Percentiles rank a stretch among this genome's conserved stretches.
Evolutionary conservation across 2,888 invertebrate genomes (phyloP).

Genomic region (Tenthredo distinguenda): DNA sequence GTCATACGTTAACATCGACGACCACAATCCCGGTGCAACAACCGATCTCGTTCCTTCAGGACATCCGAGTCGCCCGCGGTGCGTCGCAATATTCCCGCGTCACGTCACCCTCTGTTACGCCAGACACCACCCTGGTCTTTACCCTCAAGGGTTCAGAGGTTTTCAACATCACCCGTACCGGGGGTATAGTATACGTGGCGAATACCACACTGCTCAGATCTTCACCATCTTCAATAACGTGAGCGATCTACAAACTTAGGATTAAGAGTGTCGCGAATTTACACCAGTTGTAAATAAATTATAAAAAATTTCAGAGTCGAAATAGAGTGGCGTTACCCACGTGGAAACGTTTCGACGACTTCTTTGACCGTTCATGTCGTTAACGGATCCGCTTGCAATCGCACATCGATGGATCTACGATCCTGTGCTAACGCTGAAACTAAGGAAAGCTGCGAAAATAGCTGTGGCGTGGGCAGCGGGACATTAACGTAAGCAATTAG

Average conservation of each 20-base stretch:
- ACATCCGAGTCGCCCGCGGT: constrained; percentile 63
- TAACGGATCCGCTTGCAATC: constrained; percentile 68
- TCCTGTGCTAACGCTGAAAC: constrained; percentile 80
- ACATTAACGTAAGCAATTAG: constrained; percentile 66
- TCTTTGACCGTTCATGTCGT: constrained; percentile 71
- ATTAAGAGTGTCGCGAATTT: constrained; percentile 8
- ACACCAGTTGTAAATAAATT: not conserved
- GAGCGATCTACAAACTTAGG: constrained; percentile 56
- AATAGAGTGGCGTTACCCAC: constrained; percentile 76
- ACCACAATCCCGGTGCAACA: constrained; percentile 61
- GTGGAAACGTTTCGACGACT: constrained; percentile 60
- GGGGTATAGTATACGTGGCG: constrained; percentile 82
- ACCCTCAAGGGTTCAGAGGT: constrained; percentile 70
- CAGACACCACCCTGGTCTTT: constrained; percentile 62
- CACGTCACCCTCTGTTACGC: constrained; percentile 66
- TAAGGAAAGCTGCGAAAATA: constrained; percentile 78
- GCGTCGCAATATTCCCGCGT: constrained; percentile 68
- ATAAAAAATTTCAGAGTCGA: constrained; percentile 70
- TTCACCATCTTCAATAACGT: constrained; percentile 77
- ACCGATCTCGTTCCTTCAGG: constrained; percentile 66
- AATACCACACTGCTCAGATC: constrained; percentile 77
- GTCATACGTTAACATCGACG: constrained; percentile 67
- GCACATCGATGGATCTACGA: constrained; percentile 65
- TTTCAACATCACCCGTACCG: constrained; percentile 80
- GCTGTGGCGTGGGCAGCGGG: constrained; percentile 81